Conservation (phyloP, 2,113 vertebrate species). For the Oreochromis tanganicae region DNA sequence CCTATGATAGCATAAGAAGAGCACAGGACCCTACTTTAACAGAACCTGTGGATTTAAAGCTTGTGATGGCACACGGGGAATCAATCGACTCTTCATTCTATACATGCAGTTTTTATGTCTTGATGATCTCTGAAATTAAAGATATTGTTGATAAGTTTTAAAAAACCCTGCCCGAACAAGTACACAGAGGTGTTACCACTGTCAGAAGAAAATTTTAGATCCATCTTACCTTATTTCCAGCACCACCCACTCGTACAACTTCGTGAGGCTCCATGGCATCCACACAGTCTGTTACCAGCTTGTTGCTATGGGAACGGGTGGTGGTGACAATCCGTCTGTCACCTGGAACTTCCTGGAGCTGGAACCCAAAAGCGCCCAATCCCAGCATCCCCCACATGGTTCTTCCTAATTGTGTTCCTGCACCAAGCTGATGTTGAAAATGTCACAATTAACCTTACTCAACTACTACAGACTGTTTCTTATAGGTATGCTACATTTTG, state of each 20-base stretch:
- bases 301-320: constrained; percentile 91
- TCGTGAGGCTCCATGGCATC: constrained; percentile 86
- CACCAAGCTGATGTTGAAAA: constrained; percentile 73
- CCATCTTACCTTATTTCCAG: constrained; percentile 89
- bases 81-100: not conserved
- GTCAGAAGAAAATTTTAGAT: not conserved
- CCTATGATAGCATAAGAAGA: not conserved
- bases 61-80: not conserved
- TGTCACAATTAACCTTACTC: not conserved
- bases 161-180: not conserved
- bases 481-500: not conserved
- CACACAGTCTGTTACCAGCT: constrained; percentile 85
- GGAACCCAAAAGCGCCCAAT: constrained; percentile 89
- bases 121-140: not conserved
- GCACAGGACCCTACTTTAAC: not conserved
- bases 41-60: not conserved
- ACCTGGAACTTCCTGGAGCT: constrained; percentile 83
- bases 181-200: not conserved
- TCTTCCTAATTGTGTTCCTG: constrained; percentile 78
- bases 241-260: constrained; percentile 88
- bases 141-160: not conserved
- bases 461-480: not conserved
- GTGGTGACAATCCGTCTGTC: constrained; percentile 86
- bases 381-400: constrained; percentile 93
- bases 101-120: not conserved